phyloP scores from a whole-genome alignment of 2,888 invertebrate genomes.

The Metopia argyrocephala region DNA sequence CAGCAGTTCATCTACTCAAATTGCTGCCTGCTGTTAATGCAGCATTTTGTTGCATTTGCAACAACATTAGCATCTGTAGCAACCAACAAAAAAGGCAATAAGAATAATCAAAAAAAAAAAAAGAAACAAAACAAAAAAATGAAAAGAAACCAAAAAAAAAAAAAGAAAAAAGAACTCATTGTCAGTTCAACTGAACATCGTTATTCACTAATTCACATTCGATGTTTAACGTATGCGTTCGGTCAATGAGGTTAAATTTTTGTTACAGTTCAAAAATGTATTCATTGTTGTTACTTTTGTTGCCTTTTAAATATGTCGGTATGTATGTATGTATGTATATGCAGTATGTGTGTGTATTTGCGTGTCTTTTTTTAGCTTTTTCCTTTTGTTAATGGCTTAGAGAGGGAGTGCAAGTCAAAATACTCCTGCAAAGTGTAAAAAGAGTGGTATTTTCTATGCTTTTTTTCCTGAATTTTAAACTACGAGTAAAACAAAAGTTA shows the following conservation, averaged over 20 bases:
- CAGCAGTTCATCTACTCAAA: background rate
- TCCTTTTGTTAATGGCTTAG: background rate
- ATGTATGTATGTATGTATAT: too few species aligned
- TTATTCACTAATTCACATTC: constrained; percentile 78
- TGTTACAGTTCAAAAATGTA: constrained; percentile 58
- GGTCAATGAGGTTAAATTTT: constrained; percentile 79
- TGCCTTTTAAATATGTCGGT: background rate
- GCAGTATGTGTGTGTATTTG: background rate
- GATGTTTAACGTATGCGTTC: constrained; percentile 78
- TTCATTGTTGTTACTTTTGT: constrained; percentile 23
- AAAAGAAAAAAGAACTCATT: constrained; percentile 27
- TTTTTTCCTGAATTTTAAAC: background rate
- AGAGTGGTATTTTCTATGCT: background rate
- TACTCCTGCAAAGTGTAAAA: background rate
- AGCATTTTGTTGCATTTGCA: constrained; percentile 30
- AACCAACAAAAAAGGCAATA: background rate
- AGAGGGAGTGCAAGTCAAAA: background rate
- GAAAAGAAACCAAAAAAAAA: constrained; percentile 7
- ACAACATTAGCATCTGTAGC: background rate
- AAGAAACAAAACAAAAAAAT: background rate
- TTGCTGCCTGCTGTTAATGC: constrained; percentile 33
- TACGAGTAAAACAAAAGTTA: background rate
- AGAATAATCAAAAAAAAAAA: background rate
- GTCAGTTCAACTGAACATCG: constrained; percentile 49
- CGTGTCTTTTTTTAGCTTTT: background rate